Evolutionary conservation across 2,113 vertebrate species (phyloP).

Genomic region (Oxyruncus cristatus): DNA sequence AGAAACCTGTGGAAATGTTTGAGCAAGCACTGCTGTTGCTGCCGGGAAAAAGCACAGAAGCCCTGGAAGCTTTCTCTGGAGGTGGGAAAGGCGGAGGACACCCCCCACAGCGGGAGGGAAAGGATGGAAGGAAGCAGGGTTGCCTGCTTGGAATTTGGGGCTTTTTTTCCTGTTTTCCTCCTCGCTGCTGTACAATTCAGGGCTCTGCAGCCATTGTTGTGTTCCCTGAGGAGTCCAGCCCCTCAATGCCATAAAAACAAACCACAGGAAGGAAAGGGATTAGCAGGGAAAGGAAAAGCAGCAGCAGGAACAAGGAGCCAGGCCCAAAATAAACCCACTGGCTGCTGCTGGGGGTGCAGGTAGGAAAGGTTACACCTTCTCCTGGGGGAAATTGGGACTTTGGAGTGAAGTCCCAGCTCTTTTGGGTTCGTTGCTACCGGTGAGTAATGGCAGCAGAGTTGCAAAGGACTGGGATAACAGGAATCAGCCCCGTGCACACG

Average conservation of each 20-base stretch:
- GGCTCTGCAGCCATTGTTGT: neutral
- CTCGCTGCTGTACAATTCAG: neutral
- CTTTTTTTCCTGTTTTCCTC: neutral
- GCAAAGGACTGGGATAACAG: neutral
- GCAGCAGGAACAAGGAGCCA: neutral
- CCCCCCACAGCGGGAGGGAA: neutral
- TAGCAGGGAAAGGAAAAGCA: conserved; percentile 18
- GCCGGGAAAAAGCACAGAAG: neutral
- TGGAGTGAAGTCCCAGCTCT: neutral
- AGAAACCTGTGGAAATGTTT: neutral
- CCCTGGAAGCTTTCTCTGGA: neutral
- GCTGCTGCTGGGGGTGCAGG: neutral
- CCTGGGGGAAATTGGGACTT: accelerated
- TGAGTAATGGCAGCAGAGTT: accelerated
- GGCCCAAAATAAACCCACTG: neutral
- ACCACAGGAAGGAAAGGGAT: conserved; percentile 52
- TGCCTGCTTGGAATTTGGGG: neutral
- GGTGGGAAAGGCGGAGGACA: accelerated
- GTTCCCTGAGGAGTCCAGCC: neutral
- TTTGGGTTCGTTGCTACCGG: neutral
- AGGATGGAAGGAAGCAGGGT: neutral
- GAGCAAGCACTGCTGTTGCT: neutral
- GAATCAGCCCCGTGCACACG: neutral
- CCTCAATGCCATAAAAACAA: neutral
- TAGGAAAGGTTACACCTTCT: neutral